These are phyloP conservation scores for Leptobrachium leishanense DNA, from an alignment of 2,113 vertebrate genomes.

Conservation along the genomic window DNA sequence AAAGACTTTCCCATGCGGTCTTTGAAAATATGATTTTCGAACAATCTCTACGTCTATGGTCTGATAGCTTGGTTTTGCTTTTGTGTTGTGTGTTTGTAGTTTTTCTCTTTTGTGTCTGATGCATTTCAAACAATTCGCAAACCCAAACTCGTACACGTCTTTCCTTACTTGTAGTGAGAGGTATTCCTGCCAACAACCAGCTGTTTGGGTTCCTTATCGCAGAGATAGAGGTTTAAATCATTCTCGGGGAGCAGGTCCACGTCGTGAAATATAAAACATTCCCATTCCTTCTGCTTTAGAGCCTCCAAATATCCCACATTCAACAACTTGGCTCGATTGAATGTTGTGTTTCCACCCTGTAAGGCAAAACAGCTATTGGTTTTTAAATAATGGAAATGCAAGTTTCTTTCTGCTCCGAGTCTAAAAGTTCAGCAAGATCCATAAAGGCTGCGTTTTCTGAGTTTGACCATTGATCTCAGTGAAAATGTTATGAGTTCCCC, in stretches of 20 bases:
- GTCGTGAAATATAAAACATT: constrained; percentile 96
- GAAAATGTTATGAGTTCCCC: too few relatives aligned
- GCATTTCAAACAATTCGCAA: neutral
- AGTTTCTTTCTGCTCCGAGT: too few relatives aligned
- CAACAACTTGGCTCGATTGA: constrained; percentile 93
- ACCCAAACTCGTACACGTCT: neutral
- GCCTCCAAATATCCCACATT: constrained; percentile 94
- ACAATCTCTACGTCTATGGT: too few relatives aligned
- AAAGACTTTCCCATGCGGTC: too few relatives aligned
- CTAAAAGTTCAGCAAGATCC: too few relatives aligned
- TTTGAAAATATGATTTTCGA: too few relatives aligned
- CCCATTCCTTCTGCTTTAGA: constrained; percentile 86
- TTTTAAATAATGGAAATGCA: too few relatives aligned
- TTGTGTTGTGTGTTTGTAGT: too few relatives aligned
- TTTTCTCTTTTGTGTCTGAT: too few relatives aligned
- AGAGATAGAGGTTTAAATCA: constrained; percentile 51
- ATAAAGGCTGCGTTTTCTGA: too few relatives aligned
- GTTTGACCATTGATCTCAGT: too few relatives aligned
- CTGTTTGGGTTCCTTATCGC: constrained; percentile 88
- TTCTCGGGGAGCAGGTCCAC: constrained; percentile 95
- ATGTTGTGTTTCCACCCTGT: constrained; percentile 82
- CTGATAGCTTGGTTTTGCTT: too few relatives aligned
- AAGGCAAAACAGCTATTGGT: neutral
- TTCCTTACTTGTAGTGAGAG: constrained; percentile 89
- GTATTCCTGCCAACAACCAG: constrained; percentile 92